A percentile compares a stretch with the other conserved stretches of the same genome.
Conservation (phyloP, 1,140 invertebrate species). For the Gryon sp. region DNA sequence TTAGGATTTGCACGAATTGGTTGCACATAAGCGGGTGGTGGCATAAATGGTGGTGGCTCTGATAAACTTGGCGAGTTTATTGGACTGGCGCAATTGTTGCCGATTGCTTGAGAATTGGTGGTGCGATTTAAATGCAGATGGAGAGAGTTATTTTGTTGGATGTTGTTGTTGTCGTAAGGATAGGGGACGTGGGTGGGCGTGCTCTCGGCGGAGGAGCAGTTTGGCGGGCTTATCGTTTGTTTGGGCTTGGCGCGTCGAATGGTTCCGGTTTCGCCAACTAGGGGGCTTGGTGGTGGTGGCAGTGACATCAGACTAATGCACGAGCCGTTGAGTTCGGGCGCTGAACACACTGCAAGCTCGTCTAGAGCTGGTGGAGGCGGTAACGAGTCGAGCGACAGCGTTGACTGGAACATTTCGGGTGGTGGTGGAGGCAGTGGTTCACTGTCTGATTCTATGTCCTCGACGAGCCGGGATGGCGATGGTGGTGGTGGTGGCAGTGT, state of each 20-base stretch:
- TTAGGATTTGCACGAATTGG: slow-evolving; percentile 72
- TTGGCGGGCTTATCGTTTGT: slow-evolving; percentile 72
- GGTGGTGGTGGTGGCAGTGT: slow-evolving; percentile 81
- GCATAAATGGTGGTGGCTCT: slow-evolving; percentile 77
- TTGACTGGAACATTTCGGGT: slow-evolving; percentile 85
- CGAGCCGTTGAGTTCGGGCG: slow-evolving; percentile 83
- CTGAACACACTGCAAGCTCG: slow-evolving; percentile 81
- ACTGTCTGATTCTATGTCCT: slow-evolving; percentile 71
- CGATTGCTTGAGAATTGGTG: slow-evolving; percentile 65
- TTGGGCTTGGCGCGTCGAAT: slow-evolving; percentile 77
- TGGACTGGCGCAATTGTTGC: slow-evolving; percentile 69
- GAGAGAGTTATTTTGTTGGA: slow-evolving; percentile 21
- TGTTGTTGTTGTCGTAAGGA: slow-evolving; percentile 41
- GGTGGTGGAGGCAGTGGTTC: slow-evolving; percentile 82
- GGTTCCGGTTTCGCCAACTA: slow-evolving; percentile 78
- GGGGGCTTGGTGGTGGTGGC: slow-evolving; percentile 83
- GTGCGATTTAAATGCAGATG: slow-evolving; percentile 55
- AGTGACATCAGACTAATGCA: slow-evolving; percentile 84
- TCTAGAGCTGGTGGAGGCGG: slow-evolving; percentile 88
- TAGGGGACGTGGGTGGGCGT: slow-evolving; percentile 58
- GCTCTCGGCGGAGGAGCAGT: slow-evolving; percentile 65
- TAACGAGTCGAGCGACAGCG: slow-evolving; percentile 86
- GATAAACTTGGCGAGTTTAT: too few relatives aligned
- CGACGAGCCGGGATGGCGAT: slow-evolving; percentile 78
- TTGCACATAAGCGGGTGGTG: slow-evolving; percentile 76